These are phyloP conservation scores for Xestia xanthographa DNA, from an alignment of 2,888 invertebrate species.

Conservation along the genomic window DNA sequence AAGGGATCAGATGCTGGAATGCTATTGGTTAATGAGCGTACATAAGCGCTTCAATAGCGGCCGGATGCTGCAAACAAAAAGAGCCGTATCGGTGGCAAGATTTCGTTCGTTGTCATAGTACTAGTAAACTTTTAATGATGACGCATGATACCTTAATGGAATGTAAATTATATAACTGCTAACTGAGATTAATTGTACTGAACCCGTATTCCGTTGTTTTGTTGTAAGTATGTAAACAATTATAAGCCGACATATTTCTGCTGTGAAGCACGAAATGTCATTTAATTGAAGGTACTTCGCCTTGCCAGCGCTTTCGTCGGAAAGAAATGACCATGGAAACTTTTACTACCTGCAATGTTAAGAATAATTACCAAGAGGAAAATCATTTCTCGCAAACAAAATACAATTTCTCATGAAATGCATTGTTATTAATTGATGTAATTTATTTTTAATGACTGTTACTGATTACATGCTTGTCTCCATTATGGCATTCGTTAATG, in stretches of 20 bases:
- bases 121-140: not conserved
- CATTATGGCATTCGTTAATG: conserved; percentile 14
- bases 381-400: conserved; percentile 52
- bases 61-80: too few species aligned
- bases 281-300: conserved; percentile 58
- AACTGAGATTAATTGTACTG: conserved; percentile 21
- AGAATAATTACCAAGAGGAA: conserved; percentile 62
- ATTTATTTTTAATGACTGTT: conserved; percentile 58
- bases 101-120: too few species aligned
- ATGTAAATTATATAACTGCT: conserved; percentile 18
- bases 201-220: conserved; percentile 24
- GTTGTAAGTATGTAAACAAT: conserved; percentile 19
- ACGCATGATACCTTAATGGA: not conserved
- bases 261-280: conserved; percentile 51
- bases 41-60: too few species aligned
- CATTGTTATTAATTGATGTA: conserved; percentile 58
- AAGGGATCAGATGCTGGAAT: too few species aligned
- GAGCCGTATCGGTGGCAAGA: too few species aligned
- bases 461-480: conserved; percentile 51
- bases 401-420: conserved; percentile 49
- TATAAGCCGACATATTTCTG: conserved; percentile 43
- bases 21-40: too few species aligned
- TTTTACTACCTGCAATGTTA: conserved; percentile 64
- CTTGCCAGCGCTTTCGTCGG: conserved; percentile 57
- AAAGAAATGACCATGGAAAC: conserved; percentile 64